phyloP scores from a whole-genome alignment of 2,888 invertebrate species.

The Calliopum simillimum region DNA sequence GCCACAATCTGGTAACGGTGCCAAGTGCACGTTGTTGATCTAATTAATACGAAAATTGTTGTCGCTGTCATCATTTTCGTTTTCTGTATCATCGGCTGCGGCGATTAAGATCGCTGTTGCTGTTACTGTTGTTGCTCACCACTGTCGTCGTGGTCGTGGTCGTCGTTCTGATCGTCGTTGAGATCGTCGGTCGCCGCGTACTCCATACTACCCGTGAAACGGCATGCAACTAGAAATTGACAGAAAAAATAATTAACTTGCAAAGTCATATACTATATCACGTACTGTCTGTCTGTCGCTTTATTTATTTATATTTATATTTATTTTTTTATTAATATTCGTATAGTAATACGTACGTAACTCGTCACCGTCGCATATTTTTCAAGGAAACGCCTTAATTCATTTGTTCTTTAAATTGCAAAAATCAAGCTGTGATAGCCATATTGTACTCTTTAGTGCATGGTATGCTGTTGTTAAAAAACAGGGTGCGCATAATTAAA shows the following conservation, averaged over 20 bases:
- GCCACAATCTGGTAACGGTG: no score
- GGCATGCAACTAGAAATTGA: not conserved
- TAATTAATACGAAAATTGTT: not conserved
- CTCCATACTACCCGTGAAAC: not conserved
- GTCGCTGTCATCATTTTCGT: constrained; percentile 18
- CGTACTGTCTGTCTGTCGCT: not conserved
- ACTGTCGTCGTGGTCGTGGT: constrained; percentile 13
- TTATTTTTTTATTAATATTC: not conserved
- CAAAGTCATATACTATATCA: constrained; percentile 8
- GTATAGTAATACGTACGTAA: not conserved
- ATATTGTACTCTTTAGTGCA: no score
- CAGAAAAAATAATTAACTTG: constrained; percentile 10
- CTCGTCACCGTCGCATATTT: not conserved
- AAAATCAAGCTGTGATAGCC: no score
- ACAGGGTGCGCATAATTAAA: no score
- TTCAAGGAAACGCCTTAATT: no score
- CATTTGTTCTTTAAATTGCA: no score
- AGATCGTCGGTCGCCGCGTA: no score
- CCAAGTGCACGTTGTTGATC: not conserved
- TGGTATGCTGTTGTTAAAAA: no score
- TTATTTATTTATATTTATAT: not conserved
- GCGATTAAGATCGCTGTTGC: constrained; percentile 14
- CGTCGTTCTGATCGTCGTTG: constrained; percentile 13
- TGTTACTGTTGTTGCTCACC: not conserved
- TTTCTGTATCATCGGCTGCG: constrained; percentile 36